A percentile compares a stretch with the other conserved stretches of the same genome.
Conservation (phyloP, 2,797 vertebrate genomes). For the Selene dorsalis region DNA sequence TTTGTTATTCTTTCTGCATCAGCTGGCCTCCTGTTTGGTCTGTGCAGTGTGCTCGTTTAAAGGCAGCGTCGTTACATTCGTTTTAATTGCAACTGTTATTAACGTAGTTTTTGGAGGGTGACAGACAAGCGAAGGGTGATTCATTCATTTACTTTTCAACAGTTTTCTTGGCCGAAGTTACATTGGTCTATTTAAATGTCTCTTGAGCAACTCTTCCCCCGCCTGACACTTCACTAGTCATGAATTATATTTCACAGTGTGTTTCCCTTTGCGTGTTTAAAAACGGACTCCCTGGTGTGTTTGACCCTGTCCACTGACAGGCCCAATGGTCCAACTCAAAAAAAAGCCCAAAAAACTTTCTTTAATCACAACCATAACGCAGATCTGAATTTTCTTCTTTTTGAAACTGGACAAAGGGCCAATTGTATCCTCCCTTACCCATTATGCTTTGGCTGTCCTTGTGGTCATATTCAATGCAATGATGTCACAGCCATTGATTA, state of each 20-base stretch:
- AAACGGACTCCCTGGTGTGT: constrained; percentile 23
- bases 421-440: constrained; percentile 52
- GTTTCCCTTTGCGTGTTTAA: constrained; percentile 7
- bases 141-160: too few species aligned
- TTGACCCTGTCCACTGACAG: constrained; percentile 8
- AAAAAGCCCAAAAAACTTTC: not conserved
- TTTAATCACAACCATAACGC: constrained; percentile 19
- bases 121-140: too few species aligned
- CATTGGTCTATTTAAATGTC: not conserved
- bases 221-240: not conserved
- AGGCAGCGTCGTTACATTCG: too few species aligned
- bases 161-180: not conserved
- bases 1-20: too few species aligned
- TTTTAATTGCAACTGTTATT: too few species aligned
- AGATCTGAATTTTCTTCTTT: constrained; percentile 33
- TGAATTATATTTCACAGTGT: constrained; percentile 3
- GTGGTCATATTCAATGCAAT: constrained; percentile 34
- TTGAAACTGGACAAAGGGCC: constrained; percentile 54
- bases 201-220: not conserved
- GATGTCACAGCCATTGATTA: constrained; percentile 65
- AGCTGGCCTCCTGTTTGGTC: too few species aligned
- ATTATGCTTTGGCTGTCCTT: constrained; percentile 47
- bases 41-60: too few species aligned
- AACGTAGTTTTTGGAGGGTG: too few species aligned
- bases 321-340: not conserved